These are phyloP conservation scores for Meteorus sp. DNA, from an alignment of 1,140 invertebrate genomes.

Conservation along the genomic window DNA sequence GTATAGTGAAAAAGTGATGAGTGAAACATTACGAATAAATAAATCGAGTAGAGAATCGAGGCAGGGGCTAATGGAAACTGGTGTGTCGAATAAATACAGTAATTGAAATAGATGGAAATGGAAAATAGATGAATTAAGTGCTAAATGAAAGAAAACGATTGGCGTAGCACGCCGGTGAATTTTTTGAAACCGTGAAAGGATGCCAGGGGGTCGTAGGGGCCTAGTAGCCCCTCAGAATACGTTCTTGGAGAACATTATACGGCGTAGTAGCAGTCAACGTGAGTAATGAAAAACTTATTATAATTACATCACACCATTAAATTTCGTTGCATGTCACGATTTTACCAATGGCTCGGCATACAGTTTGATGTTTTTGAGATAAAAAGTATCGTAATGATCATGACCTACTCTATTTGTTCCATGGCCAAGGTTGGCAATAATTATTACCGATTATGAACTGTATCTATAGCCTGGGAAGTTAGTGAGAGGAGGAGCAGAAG, in stretches of 20 bases:
- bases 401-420: not conserved
- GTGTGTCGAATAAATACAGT: no score
- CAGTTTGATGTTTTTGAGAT: no score
- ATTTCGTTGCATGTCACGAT: not conserved
- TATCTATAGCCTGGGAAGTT: not conserved
- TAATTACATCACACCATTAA: slow-evolving; percentile 21
- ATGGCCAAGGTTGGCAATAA: not conserved
- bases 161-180: slow-evolving; percentile 21
- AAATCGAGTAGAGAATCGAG: no score
- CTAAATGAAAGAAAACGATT: not conserved
- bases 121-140: no score
- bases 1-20: no score
- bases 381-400: no score
- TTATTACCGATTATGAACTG: not conserved
- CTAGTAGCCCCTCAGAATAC: slow-evolving; percentile 99
- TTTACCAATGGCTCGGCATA: not conserved
- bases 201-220: slow-evolving; percentile 94
- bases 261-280: slow-evolving; percentile 97
- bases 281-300: no score
- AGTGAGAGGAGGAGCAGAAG: no score
- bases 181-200: slow-evolving; percentile 61
- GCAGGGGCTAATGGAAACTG: no score
- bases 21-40: no score
- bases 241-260: slow-evolving; percentile 98
- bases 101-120: no score